A percentile compares a stretch with the other conserved stretches of the same genome.
Conservation (phyloP, 2,888 invertebrate genomes). For the Daptonema setosum region DNA sequence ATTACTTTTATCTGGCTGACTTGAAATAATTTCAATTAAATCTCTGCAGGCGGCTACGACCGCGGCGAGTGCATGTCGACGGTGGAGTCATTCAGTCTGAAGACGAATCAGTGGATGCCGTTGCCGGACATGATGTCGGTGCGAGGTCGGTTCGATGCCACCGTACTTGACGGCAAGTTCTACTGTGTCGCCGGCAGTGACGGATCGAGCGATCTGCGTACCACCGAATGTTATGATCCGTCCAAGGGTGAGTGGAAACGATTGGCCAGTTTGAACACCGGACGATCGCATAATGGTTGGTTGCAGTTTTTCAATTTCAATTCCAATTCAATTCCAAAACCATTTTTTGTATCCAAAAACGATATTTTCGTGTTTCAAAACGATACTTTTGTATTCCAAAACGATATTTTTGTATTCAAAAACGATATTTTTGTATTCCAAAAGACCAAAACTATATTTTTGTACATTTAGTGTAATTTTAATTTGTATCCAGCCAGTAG, state of each 20-base stretch:
- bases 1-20: no score
- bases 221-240: constrained; percentile 43
- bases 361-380: no score
- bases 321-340: no score
- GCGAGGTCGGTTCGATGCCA: constrained; percentile 55
- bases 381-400: no score
- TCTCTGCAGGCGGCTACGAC: constrained; percentile 49
- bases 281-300: constrained; percentile 44
- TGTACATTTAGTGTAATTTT: no score
- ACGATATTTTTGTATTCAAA: no score
- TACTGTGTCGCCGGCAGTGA: constrained; percentile 52
- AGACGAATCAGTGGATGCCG: constrained; percentile 38
- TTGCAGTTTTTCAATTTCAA: background rate
- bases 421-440: no score
- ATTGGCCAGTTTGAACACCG: constrained; percentile 39
- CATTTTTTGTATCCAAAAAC: no score
- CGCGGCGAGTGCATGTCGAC: constrained; percentile 55
- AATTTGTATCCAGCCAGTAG: no score
- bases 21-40: background rate
- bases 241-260: constrained; percentile 32
- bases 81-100: constrained; percentile 35
- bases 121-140: constrained; percentile 49
- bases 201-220: constrained; percentile 54
- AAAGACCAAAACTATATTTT: no score
- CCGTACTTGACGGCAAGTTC: constrained; percentile 39